Base-by-base conservation (phyloP, 2,888 invertebrate species). In the Amblyjoppa proteus region DNA sequence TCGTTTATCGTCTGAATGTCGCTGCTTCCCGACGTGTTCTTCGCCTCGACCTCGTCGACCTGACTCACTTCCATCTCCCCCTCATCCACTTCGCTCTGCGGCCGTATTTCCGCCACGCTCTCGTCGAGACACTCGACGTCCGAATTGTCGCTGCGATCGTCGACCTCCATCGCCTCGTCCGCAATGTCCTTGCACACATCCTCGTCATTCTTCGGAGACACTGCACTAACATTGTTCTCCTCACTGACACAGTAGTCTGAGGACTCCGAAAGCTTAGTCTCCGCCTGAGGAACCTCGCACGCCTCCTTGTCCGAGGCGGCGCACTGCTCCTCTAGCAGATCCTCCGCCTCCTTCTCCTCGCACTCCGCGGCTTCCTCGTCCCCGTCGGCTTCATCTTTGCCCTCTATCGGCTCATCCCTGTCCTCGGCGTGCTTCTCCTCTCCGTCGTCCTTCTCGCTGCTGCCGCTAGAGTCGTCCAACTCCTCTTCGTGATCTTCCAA, bases 211-310 rank as follows among this genome's bases (percentile, higher is more conserved):
- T 88, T 87, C 68, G 91, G 90, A 75, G 92, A 91, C 90, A 92
- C 92, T 91, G 92, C 93, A 91, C 91, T 91, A 89, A 92, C 85
- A 94, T 93, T 90, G 94, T 96, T 93, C 87, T 95, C 95, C 89
- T 96, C 96, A 93, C 95, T 95, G 64, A 94, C 94, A 88, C 94
- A 94, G 31, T 89, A 94, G 31, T 89, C 89, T 11, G 87, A 84
- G 16, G 89, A 88, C 78, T 89, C 88, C 6, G 88, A 87, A 68
- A 87, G 53, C 71, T 90, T 89, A 7, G 89, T 87, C 74, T 91
- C 89, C 64, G 79, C 84, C 34, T 81, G 41, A 6, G 25, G 11
- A 68, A n/a, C 71, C 0, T 75, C 81, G 56, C 73, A 80, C 7
- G 68, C 64, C 13, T 76, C 75, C 20, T 58, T 69, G 0, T 51